Evolutionary conservation across 2,113 vertebrate genomes (phyloP).

Genomic region (Australoheros scitulus): DNA sequence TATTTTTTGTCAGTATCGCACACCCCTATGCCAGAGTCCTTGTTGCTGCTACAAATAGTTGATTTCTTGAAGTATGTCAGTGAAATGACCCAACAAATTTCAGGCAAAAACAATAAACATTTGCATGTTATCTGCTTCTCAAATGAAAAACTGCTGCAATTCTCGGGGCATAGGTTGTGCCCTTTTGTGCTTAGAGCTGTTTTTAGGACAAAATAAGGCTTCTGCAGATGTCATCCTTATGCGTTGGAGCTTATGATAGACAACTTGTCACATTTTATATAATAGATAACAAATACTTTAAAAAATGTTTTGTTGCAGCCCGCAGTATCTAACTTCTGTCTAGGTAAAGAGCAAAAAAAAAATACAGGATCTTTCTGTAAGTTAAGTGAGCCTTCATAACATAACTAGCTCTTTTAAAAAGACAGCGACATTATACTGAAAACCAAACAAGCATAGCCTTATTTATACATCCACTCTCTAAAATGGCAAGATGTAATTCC

Average conservation of each 20-base stretch:
- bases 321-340: not conserved
- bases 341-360: not conserved
- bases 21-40: no score
- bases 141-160: not conserved
- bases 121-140: not conserved
- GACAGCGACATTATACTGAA: not conserved
- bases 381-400: not conserved
- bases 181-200: not conserved
- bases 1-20: no score
- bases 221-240: not conserved
- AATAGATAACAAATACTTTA: not conserved
- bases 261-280: not conserved
- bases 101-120: no score
- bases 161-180: not conserved
- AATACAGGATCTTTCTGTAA: no score
- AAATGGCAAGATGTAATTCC: conserved; percentile 1
- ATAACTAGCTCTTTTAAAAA: not conserved
- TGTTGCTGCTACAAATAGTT: no score
- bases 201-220: not conserved
- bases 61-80: no score
- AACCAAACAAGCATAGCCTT: not conserved
- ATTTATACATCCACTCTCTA: conserved; percentile 1
- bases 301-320: rapidly evolving
- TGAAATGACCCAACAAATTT: no score
- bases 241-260: no score